Conservation (phyloP, 2,113 vertebrate species). For the Parus major region DNA sequence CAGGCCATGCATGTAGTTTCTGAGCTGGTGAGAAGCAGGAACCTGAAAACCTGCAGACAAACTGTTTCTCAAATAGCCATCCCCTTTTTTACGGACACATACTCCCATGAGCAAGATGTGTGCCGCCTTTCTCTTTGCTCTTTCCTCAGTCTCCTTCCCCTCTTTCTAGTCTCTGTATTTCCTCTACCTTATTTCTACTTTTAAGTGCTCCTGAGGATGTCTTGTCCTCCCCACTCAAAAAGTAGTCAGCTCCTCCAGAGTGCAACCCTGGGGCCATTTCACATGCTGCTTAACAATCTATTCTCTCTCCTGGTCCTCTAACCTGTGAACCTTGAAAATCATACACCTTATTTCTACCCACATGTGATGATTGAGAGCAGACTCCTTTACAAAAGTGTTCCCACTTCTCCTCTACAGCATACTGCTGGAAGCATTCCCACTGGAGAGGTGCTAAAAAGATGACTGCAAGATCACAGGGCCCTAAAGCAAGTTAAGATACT, state of each 20-base stretch:
- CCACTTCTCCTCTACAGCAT: background rate
- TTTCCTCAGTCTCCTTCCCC: background rate
- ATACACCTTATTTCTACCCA: background rate
- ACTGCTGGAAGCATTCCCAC: slow-evolving; percentile 27
- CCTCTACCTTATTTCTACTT: background rate
- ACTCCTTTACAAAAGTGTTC: background rate
- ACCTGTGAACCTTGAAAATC: background rate
- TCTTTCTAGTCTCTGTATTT: background rate
- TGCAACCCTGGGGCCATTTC: background rate
- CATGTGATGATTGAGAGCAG: background rate
- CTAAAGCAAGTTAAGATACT: background rate
- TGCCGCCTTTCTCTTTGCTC: background rate
- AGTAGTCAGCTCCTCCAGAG: background rate
- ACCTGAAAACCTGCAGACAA: background rate
- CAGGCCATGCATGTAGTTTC: background rate
- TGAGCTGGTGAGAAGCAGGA: background rate
- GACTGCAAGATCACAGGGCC: slow-evolving; percentile 4
- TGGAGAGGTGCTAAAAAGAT: background rate
- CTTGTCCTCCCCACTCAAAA: background rate
- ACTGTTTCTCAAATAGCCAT: background rate
- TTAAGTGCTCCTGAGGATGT: background rate
- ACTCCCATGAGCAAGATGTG: background rate
- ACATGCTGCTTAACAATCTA: background rate
- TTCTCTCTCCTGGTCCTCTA: background rate
- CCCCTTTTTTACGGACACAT: background rate